Conservation (phyloP, 2,797 vertebrate species). For the Gymnothorax reevesii region DNA sequence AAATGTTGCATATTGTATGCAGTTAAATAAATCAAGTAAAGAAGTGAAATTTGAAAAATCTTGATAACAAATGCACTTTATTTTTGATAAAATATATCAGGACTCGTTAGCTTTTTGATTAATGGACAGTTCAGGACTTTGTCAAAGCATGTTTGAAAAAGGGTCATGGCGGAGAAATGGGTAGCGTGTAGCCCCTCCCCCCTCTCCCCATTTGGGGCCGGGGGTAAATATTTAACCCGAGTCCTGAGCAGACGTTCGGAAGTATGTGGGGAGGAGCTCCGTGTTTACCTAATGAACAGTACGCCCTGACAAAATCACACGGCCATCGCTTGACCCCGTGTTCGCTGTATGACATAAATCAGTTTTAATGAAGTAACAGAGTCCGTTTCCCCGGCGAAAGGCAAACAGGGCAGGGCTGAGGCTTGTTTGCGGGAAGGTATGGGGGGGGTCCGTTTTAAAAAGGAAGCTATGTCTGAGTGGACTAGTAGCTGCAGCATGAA, state of each 20-base stretch:
- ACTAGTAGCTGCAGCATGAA: conserved; percentile 19
- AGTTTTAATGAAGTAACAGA: conserved; percentile 64
- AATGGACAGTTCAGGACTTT: not conserved
- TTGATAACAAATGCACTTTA: not conserved
- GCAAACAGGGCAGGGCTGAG: conserved; percentile 51
- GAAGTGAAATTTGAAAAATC: not conserved
- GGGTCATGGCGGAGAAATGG: not conserved
- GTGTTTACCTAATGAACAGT: conserved; percentile 22
- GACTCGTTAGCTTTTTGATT: not conserved
- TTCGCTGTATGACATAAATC: conserved; percentile 53
- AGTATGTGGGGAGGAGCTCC: not conserved
- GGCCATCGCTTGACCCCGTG: conserved; percentile 31
- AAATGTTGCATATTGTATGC: not conserved
- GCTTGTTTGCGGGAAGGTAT: conserved; percentile 33
- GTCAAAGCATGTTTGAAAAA: not conserved
- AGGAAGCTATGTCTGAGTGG: conserved; percentile 12
- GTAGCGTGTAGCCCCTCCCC: not conserved
- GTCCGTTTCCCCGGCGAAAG: conserved; percentile 64
- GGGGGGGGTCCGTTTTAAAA: conserved; percentile 30
- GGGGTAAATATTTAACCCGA: conserved; percentile 36
- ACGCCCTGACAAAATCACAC: not conserved
- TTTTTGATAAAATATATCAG: not conserved
- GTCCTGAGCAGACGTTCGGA: conserved; percentile 31
- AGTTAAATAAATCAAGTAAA: not conserved
- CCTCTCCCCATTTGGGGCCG: not conserved